Conservation (phyloP, 2,888 invertebrate genomes). For the Yponomeuta sedellus region DNA sequence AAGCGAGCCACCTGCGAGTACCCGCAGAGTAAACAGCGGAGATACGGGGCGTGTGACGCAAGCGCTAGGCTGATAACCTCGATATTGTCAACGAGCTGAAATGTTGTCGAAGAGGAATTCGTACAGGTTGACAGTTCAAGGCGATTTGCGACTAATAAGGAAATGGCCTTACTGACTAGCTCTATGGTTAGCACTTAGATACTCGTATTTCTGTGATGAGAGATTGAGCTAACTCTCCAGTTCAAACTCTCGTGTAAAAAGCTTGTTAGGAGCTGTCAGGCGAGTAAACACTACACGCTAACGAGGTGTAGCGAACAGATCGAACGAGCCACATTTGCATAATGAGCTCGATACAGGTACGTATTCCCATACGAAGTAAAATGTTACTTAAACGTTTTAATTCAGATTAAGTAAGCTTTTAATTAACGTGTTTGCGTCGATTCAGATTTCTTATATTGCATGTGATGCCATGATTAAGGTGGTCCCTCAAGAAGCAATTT, state of each 20-base stretch:
- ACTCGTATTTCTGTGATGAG: conserved; percentile 2
- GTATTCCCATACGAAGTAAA: conserved; percentile 25
- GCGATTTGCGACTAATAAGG: conserved; percentile 38
- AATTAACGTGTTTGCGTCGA: neutral
- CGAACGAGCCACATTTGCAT: conserved; percentile 41
- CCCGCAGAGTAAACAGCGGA: conserved; percentile 5
- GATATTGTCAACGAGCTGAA: conserved; percentile 27
- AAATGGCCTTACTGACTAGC: conserved; percentile 35
- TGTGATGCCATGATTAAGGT: neutral
- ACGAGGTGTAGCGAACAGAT: conserved; percentile 36
- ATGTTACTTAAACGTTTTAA: conserved; percentile 1
- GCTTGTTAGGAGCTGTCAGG: conserved; percentile 32
- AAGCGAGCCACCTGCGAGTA: conserved; percentile 9
- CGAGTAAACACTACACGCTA: conserved; percentile 43
- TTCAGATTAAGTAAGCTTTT: neutral
- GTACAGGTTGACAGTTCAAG: conserved; percentile 46
- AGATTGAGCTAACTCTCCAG: too few relatives aligned
- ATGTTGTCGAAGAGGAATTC: conserved; percentile 20
- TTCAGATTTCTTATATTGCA: neutral
- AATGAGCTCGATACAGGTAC: conserved; percentile 31
- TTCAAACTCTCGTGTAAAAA: conserved; percentile 19
- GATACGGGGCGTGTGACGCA: conserved; percentile 18
- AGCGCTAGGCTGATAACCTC: conserved; percentile 26
- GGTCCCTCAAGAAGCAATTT: too few relatives aligned
- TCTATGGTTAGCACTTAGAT: conserved; percentile 13